Evolutionary conservation across 2,888 invertebrate species (phyloP), one percentile per base, ranked within the genome.

Genomic region (Eustalomyia histrio): DNA sequence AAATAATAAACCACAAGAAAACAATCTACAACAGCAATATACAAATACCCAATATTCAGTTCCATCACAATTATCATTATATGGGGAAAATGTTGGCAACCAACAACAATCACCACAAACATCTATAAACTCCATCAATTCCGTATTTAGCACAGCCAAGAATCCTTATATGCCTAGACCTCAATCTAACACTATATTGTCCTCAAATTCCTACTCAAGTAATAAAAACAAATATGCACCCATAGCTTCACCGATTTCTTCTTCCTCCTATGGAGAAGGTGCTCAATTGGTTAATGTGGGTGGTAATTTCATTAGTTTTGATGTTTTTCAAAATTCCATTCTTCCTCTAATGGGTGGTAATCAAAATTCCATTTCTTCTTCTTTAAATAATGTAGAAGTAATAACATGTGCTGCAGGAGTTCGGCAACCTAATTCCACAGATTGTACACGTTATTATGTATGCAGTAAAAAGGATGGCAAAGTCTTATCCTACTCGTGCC

Each of bases 401-500:
- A 87, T 92, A 50, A 90, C 91, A 7, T 92, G 92, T 74, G 88
- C 89, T 18, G 83, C 88, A 9, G 91, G 91, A 0, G 86, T 91
- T 5, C 89, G 92, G 1, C 89, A 92, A 47, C 89, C 91, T 1
- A 92, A 92, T 84, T 83, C 79, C n/a, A 92, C 92, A 0, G 91
- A 92, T 69, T 92, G 92, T 78, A 90, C 89, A 1, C 91, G 88
- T 33, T 92, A 92, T 80, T 92, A 91, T 81, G 90, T 91, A 0
- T 92, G 92, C 83, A 91, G 91, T 82, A 90, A 90, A 29, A 90
- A 89, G 79, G 90, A 89, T 64, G 90, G 91, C 8, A 88, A 87
- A 35, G 87, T 92, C 0, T 84, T 90, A 6, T 90, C 91, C 17
- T 92, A 92, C 83, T 87, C 90, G 1, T 92, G 92, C 81, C 92